Evolutionary conservation across 2,888 invertebrate species (phyloP).

Genomic region (Diogma glabrata): DNA sequence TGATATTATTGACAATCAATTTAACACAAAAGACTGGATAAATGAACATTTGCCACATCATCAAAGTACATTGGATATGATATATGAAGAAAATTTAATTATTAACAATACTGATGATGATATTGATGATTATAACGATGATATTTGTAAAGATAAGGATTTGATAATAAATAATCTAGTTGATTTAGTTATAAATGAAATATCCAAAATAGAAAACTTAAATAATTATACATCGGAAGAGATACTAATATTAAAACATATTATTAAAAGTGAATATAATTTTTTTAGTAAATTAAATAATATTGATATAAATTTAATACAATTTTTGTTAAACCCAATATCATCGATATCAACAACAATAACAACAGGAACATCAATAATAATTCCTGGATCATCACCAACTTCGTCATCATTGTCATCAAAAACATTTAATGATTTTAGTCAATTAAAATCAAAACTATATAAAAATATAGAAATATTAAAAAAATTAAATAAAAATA

Average conservation of each 20-base stretch:
- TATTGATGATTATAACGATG: no score
- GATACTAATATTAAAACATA: slow-evolving; percentile 25
- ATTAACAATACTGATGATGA: no score
- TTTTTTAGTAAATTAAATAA: slow-evolving; percentile 33
- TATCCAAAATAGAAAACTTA: slow-evolving; percentile 30
- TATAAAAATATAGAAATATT: slow-evolving; percentile 32
- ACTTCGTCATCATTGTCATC: no score
- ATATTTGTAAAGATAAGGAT: slow-evolving; percentile 10
- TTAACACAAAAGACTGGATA: slow-evolving; percentile 14
- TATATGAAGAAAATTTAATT: slow-evolving; percentile 60
- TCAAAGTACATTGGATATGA: slow-evolving; percentile 68
- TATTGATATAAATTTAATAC: slow-evolving; percentile 31
- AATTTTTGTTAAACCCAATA: slow-evolving; percentile 30
- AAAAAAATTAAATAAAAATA: slow-evolving; percentile 25
- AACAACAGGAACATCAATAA: slow-evolving; percentile 2
- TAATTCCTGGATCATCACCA: no score
- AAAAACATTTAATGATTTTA: no score
- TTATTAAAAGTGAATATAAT: slow-evolving; percentile 25
- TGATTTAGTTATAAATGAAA: slow-evolving; percentile 25
- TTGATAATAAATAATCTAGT: no score
- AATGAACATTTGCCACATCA: slow-evolving; percentile 42
- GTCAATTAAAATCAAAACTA: slow-evolving; percentile 25
- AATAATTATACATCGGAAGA: slow-evolving; percentile 24
- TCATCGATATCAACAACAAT: slow-evolving; percentile 13
- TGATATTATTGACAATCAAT: slow-evolving; percentile 24